Percentiles rank a stretch among this genome's conserved stretches.
These are phyloP conservation scores for Aurelia sp. DNA, from an alignment of 30 jellyfish, hydroid and myxozoan species.

Conservation along the genomic window DNA sequence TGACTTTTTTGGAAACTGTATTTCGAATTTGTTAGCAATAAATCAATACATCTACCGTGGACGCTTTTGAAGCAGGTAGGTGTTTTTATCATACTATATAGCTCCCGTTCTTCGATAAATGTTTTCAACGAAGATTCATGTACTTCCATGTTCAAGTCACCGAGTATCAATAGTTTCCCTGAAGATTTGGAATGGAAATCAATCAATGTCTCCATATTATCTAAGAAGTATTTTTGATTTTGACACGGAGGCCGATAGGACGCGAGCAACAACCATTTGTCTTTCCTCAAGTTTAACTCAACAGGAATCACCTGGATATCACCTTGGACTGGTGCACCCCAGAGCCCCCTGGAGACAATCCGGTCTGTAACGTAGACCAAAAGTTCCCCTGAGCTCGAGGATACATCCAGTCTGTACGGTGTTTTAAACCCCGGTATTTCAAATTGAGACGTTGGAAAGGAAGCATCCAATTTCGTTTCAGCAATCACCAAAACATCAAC, in stretches of 20 bases:
- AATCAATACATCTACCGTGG: not conserved
- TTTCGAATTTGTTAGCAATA: not conserved
- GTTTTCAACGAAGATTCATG: not conserved
- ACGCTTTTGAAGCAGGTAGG: not conserved
- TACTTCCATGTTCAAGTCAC: constrained; percentile 24
- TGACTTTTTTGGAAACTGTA: not conserved
- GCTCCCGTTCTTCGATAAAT: not conserved
- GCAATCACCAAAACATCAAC: constrained; percentile 25
- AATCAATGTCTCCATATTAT: constrained; percentile 2
- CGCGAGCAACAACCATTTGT: constrained; percentile 19
- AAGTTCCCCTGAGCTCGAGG: not conserved
- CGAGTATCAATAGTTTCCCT: constrained; percentile 26
- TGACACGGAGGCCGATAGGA: constrained; percentile 28
- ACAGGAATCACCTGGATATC: constrained; percentile 23
- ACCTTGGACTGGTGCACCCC: constrained; percentile 2
- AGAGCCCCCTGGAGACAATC: constrained; percentile 13
- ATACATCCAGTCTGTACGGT: too few species aligned
- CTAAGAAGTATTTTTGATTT: constrained; percentile 3
- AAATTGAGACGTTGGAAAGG: constrained; percentile 22
- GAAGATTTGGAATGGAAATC: constrained; percentile 6
- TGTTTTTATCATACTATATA: not conserved
- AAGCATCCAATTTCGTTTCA: constrained; percentile 31
- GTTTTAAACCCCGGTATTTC: constrained; percentile 3
- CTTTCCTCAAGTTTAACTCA: constrained; percentile 3
- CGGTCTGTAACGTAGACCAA: constrained; percentile 25